phyloP scores from a whole-genome alignment of 2,113 vertebrate genomes.

The Elgaria multicarinata region DNA sequence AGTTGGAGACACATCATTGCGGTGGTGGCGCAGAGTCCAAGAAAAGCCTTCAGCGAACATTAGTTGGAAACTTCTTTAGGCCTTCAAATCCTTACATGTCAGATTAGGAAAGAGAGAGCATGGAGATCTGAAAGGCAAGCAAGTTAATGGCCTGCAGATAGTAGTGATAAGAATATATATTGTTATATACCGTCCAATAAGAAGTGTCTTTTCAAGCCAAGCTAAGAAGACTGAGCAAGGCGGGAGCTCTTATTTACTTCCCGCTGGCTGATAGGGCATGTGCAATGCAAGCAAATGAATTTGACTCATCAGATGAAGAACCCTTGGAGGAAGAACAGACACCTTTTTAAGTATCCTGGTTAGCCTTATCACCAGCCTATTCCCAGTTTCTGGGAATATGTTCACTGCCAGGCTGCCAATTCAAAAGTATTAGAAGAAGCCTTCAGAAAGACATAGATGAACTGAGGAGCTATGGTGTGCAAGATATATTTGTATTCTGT shows the following conservation, averaged over 20 bases:
- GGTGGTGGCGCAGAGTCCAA: neutral
- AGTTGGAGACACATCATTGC: neutral
- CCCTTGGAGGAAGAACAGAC: slow-evolving; percentile 75
- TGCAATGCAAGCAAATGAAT: slow-evolving; percentile 75
- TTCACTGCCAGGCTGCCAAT: too few relatives aligned
- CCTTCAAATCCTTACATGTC: neutral
- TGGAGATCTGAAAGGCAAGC: neutral
- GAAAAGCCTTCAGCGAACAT: neutral
- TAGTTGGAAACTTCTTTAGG: neutral
- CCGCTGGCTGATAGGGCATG: too few relatives aligned
- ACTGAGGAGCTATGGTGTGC: too few relatives aligned
- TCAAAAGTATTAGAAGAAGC: too few relatives aligned
- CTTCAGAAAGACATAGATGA: too few relatives aligned
- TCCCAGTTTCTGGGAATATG: too few relatives aligned
- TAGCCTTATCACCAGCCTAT: too few relatives aligned
- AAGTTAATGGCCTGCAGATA: neutral
- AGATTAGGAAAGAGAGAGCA: neutral
- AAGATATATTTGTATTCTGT: too few relatives aligned
- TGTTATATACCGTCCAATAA: too few relatives aligned
- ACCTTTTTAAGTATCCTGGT: slow-evolving; percentile 88
- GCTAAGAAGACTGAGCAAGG: too few relatives aligned
- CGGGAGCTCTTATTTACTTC: too few relatives aligned
- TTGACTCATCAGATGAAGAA: slow-evolving; percentile 91
- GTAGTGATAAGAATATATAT: neutral
- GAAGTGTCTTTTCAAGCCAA: too few relatives aligned